These are phyloP conservation scores for Hemibagrus guttatus DNA, from an alignment of 2,797 vertebrate species.

Conservation along the genomic window DNA sequence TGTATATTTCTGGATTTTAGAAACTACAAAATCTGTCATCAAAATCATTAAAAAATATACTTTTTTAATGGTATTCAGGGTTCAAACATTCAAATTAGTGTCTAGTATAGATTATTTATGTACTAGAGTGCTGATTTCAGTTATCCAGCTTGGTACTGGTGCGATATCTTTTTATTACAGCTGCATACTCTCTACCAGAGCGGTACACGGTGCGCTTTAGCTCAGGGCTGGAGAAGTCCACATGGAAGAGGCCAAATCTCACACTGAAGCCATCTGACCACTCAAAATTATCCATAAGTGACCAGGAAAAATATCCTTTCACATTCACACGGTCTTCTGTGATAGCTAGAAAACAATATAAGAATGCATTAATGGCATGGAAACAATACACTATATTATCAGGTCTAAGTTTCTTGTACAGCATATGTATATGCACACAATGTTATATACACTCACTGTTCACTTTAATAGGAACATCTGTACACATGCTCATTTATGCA, in stretches of 20 bases:
- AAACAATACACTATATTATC: background rate
- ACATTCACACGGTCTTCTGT: slow-evolving; percentile 71
- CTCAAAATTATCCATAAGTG: slow-evolving; percentile 84
- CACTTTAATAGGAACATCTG: too few species aligned
- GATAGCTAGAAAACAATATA: slow-evolving; percentile 62
- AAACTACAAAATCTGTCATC: background rate
- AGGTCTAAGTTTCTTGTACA: background rate
- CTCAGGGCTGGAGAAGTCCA: slow-evolving; percentile 74
- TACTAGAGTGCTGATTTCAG: background rate
- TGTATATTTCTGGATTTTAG: background rate
- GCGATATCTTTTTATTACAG: slow-evolving; percentile 71
- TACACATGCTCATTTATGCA: too few species aligned
- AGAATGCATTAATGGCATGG: background rate
- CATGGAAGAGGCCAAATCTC: slow-evolving; percentile 82
- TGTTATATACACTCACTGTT: background rate
- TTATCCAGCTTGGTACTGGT: slow-evolving; percentile 9
- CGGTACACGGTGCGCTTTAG: slow-evolving; percentile 72
- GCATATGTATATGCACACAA: background rate
- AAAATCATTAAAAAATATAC: background rate
- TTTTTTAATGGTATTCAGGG: background rate
- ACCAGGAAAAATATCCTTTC: slow-evolving; percentile 78
- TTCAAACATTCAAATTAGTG: background rate
- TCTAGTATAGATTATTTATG: background rate
- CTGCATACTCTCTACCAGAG: slow-evolving; percentile 78
- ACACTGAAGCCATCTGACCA: slow-evolving; percentile 75